phyloP scores from a whole-genome alignment of 2,797 vertebrate species.

The Microctenopoma lineatum region DNA sequence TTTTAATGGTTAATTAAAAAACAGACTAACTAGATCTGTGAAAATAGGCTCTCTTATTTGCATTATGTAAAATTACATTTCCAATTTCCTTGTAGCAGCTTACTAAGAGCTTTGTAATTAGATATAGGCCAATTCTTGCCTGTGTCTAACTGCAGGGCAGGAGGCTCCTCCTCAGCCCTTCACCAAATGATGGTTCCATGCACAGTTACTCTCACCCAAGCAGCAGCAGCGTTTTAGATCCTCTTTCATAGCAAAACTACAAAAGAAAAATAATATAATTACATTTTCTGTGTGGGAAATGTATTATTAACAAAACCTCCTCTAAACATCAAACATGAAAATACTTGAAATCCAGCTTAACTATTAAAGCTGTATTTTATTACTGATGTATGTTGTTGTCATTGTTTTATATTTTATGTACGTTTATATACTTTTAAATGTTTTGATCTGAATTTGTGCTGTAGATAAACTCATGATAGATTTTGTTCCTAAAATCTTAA shows the following conservation, averaged over 20 bases:
- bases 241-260: not conserved
- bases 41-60: conserved; percentile 35
- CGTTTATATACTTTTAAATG: not conserved
- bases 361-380: not conserved
- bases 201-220: not conserved
- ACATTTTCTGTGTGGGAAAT: not conserved
- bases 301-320: not conserved
- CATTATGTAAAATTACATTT: conserved; percentile 22
- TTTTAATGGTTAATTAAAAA: conserved; percentile 30
- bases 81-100: conserved; percentile 30
- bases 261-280: not conserved
- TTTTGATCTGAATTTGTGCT: not conserved
- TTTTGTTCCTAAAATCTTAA: not conserved
- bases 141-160: conserved; percentile 1
- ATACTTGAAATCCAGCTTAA: not conserved
- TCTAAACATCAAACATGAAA: not conserved
- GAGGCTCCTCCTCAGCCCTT: conserved; percentile 22
- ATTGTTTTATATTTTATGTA: not conserved
- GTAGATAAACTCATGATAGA: not conserved
- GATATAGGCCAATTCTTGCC: conserved; percentile 1
- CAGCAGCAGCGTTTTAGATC: not conserved
- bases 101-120: conserved; percentile 19
- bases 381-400: not conserved
- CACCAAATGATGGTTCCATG: not conserved
- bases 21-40: conserved; percentile 1